Evolutionary conservation across 1,140 invertebrate genomes (phyloP).

Genomic region (Calephelis virginiensis): DNA sequence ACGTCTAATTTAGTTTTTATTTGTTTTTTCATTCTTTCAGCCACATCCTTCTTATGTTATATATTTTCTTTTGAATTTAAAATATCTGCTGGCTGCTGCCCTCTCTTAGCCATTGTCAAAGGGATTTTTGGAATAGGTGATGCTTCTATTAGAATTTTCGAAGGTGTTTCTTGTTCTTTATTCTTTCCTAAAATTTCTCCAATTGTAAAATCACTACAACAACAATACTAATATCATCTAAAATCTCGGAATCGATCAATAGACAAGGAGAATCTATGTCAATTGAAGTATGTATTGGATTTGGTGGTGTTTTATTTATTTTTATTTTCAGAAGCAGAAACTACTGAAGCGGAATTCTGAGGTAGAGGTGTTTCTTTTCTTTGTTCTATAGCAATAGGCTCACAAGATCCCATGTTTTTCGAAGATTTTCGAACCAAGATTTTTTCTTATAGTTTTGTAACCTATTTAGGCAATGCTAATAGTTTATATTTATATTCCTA

Average conservation of each 20-base stretch:
- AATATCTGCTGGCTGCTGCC: not conserved
- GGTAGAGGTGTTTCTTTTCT: slow-evolving; percentile 19
- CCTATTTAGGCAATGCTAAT: no score
- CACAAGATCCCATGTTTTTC: slow-evolving; percentile 11
- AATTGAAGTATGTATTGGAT: slow-evolving; percentile 17
- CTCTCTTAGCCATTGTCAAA: slow-evolving; percentile 23
- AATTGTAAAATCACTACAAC: slow-evolving; percentile 28
- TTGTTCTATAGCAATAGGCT: slow-evolving; percentile 1
- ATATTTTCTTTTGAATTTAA: slow-evolving; percentile 31
- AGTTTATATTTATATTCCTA: no score
- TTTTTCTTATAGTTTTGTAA: no score
- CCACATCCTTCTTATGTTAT: slow-evolving; percentile 24
- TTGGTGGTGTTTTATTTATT: slow-evolving; percentile 25
- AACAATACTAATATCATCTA: slow-evolving; percentile 31
- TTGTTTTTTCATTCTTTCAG: slow-evolving; percentile 23
- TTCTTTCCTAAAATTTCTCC: slow-evolving; percentile 24
- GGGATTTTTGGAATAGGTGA: slow-evolving; percentile 35
- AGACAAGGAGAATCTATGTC: slow-evolving; percentile 28
- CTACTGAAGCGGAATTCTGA: slow-evolving; percentile 17
- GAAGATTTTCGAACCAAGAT: no score
- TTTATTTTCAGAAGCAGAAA: slow-evolving; percentile 18
- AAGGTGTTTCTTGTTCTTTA: slow-evolving; percentile 35
- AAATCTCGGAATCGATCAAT: slow-evolving; percentile 32
- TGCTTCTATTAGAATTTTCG: slow-evolving; percentile 34
- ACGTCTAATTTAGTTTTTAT: slow-evolving; percentile 1